phyloP scores from a whole-genome alignment of 1,140 invertebrate species.

The Drepana arcuata region DNA sequence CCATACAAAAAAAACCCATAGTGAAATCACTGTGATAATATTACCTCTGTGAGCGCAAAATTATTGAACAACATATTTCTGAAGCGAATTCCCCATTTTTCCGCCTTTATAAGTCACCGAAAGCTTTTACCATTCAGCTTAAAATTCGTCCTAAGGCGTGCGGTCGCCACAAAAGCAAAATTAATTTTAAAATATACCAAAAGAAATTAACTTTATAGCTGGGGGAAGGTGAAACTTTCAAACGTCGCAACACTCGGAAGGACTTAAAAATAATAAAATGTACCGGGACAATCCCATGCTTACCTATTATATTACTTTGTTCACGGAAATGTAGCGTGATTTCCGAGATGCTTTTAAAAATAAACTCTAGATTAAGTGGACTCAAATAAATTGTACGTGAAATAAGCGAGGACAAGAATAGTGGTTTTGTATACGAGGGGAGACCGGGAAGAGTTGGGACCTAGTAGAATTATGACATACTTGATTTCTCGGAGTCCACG shows the following conservation, averaged over 20 bases:
- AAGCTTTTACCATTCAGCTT: slow-evolving; percentile 46
- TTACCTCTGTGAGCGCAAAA: slow-evolving; percentile 3
- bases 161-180: slow-evolving; percentile 63
- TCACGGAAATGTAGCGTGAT: slow-evolving; percentile 23
- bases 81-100: slow-evolving; percentile 32
- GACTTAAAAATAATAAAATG: slow-evolving; percentile 64
- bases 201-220: slow-evolving; percentile 66
- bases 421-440: no score
- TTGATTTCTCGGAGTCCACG: background rate
- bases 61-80: slow-evolving; percentile 21
- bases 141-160: slow-evolving; percentile 53
- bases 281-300: slow-evolving; percentile 27
- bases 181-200: slow-evolving; percentile 70
- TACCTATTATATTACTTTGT: no score
- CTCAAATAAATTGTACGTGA: background rate
- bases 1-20: background rate
- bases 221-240: slow-evolving; percentile 57
- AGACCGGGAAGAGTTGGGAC: no score
- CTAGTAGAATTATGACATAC: background rate
- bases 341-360: slow-evolving; percentile 9
- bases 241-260: slow-evolving; percentile 44
- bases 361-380: background rate
- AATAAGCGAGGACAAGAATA: no score
- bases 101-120: slow-evolving; percentile 32
- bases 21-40: no score